A percentile compares a stretch with the other conserved stretches of the same genome.
These are phyloP conservation scores for Loris lydekkerianus DNA, from an alignment of 2,797 vertebrate genomes.

Conservation along the genomic window DNA sequence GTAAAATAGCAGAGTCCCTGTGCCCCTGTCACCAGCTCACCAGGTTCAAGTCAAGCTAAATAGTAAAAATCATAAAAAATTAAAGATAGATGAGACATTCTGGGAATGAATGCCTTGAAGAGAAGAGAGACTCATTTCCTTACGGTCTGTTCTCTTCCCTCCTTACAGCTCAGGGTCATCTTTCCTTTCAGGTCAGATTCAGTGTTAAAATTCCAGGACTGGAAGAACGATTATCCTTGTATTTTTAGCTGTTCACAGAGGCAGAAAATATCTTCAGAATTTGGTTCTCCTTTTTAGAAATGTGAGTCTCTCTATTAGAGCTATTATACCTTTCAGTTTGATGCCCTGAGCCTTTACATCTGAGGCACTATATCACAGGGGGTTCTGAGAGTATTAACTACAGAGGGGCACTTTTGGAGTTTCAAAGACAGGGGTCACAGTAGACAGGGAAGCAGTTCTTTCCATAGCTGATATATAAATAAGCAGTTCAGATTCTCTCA, in stretches of 20 bases:
- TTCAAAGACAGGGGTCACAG: constrained; percentile 61
- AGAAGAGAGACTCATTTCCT: neutral
- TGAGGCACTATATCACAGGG: neutral
- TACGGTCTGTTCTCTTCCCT: constrained; percentile 55
- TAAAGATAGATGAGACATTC: constrained; percentile 27
- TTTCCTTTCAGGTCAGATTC: constrained; percentile 43
- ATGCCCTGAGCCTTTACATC: constrained; percentile 64
- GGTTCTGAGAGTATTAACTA: constrained; percentile 58
- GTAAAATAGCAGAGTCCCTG: neutral
- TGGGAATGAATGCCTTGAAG: constrained; percentile 5
- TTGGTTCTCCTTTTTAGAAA: constrained; percentile 72
- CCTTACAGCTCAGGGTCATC: neutral
- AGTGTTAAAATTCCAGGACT: constrained; percentile 60
- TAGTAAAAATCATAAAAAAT: constrained; percentile 21
- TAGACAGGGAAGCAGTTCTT: neutral
- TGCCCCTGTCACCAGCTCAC: neutral
- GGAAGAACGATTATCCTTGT: constrained; percentile 62
- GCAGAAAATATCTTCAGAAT: constrained; percentile 66
- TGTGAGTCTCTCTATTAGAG: constrained; percentile 70
- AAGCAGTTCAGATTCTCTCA: constrained; percentile 26
- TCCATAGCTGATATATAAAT: neutral
- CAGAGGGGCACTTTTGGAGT: constrained; percentile 31
- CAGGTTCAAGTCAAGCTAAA: constrained; percentile 51
- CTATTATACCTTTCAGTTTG: constrained; percentile 62
- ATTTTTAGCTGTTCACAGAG: constrained; percentile 79